Evolutionary conservation across 2,113 vertebrate species (phyloP).

Genomic region (Alouatta palliata): DNA sequence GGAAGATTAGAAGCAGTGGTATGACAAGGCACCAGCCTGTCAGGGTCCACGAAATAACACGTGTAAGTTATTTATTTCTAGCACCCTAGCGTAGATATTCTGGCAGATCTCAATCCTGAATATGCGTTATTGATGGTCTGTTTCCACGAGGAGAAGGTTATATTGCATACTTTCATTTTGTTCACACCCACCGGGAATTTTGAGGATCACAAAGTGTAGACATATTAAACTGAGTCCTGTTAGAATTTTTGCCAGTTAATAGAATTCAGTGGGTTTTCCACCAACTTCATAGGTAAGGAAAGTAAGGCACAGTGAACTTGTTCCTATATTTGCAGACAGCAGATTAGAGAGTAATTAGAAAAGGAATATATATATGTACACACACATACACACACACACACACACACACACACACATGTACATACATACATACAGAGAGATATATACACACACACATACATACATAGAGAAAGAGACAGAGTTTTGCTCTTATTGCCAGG

Average conservation of each 20-base stretch:
- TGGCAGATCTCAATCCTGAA: not conserved
- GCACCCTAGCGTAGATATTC: not conserved
- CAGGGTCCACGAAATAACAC: not conserved
- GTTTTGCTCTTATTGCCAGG: too few species aligned
- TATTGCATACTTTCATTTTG: not conserved
- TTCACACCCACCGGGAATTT: not conserved
- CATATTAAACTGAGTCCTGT: not conserved
- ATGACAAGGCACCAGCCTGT: not conserved
- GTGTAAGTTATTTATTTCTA: not conserved
- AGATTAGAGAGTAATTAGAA: not conserved
- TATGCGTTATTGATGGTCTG: not conserved
- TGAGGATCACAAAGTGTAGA: slow-evolving; percentile 11
- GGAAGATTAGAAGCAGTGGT: slow-evolving; percentile 2
- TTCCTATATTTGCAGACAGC: not conserved
- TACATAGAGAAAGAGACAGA: too few species aligned
- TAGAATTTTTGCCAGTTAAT: slow-evolving; percentile 12
- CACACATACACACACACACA: too few species aligned
- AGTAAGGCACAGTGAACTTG: not conserved
- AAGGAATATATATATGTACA: too few species aligned
- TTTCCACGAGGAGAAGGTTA: not conserved
- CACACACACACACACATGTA: too few species aligned
- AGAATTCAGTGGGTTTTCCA: not conserved
- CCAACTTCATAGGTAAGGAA: not conserved
- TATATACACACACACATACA: too few species aligned
- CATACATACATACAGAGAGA: too few species aligned